phyloP scores from a whole-genome alignment of 2,113 vertebrate species.

The Albula goreensis region DNA sequence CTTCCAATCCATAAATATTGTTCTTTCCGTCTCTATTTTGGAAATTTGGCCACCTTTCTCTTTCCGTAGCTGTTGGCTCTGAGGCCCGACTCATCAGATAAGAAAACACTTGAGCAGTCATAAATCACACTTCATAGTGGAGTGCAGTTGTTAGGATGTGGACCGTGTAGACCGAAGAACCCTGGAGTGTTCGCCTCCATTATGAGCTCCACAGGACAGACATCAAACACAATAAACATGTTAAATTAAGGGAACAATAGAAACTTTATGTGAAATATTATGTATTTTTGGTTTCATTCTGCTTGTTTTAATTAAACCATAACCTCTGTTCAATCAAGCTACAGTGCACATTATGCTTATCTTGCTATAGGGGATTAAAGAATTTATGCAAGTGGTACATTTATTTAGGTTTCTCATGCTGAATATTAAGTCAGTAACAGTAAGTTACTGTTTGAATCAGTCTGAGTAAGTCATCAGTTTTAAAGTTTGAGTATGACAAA shows the following conservation, averaged over 20 bases:
- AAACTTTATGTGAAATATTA: neutral
- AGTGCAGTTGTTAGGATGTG: slow-evolving; percentile 60
- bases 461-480: neutral
- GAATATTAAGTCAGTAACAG: neutral
- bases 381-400: neutral
- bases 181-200: slow-evolving; percentile 30
- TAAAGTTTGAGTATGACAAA: too few relatives aligned
- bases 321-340: neutral
- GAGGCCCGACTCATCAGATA: slow-evolving; percentile 80
- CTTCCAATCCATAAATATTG: slow-evolving; percentile 78
- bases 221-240: neutral
- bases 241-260: neutral
- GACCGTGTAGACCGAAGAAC: slow-evolving; percentile 29
- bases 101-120: slow-evolving; percentile 74
- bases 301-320: slow-evolving; percentile 19
- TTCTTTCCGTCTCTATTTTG: slow-evolving; percentile 66
- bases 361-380: neutral
- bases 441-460: neutral
- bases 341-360: neutral
- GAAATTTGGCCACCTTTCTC: slow-evolving; percentile 71
- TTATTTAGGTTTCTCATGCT: neutral
- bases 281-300: neutral
- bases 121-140: slow-evolving; percentile 73
- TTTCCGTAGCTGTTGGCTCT: slow-evolving; percentile 76
- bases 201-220: slow-evolving; percentile 67